These are phyloP conservation scores for Nomada hirtipes DNA, from an alignment of 2,888 invertebrate genomes.

Conservation along the genomic window DNA sequence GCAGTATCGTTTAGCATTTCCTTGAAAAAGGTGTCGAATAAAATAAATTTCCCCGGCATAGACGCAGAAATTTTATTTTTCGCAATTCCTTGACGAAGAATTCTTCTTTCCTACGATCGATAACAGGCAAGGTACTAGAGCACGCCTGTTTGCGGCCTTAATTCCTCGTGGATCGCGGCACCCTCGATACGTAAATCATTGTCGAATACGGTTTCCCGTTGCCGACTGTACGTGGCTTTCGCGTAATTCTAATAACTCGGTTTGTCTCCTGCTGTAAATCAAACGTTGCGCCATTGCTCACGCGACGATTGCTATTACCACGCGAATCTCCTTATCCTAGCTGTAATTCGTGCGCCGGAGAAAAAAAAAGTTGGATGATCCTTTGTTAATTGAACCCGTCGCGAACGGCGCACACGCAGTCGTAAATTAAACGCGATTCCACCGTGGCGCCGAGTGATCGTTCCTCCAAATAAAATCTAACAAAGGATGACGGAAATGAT, in stretches of 20 bases:
- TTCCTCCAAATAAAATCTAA: slow-evolving; percentile 8
- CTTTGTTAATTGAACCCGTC: not conserved
- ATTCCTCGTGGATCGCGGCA: slow-evolving; percentile 52
- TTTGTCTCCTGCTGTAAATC: slow-evolving; percentile 66
- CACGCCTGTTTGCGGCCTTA: slow-evolving; percentile 50
- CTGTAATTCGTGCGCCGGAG: slow-evolving; percentile 17
- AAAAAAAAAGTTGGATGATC: slow-evolving; percentile 3
- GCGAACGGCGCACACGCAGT: not conserved
- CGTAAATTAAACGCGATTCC: slow-evolving; percentile 34
- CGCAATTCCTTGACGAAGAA: too few species aligned
- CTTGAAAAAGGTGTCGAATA: not conserved
- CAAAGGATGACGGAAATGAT: not conserved
- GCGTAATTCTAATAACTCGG: slow-evolving; percentile 78
- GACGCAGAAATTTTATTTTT: too few species aligned
- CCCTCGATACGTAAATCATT: slow-evolving; percentile 66
- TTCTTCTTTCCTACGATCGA: too few species aligned
- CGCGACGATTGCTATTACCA: not conserved
- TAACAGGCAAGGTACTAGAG: not conserved
- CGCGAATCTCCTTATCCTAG: slow-evolving; percentile 20
- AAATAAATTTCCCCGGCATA: not conserved
- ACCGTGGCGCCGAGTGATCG: not conserved
- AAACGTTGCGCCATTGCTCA: slow-evolving; percentile 31
- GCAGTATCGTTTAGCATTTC: not conserved
- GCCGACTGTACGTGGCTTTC: slow-evolving; percentile 56
- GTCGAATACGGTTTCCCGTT: slow-evolving; percentile 61